phyloP scores from a whole-genome alignment of 2,113 vertebrate species.

The Cathartes aura region DNA sequence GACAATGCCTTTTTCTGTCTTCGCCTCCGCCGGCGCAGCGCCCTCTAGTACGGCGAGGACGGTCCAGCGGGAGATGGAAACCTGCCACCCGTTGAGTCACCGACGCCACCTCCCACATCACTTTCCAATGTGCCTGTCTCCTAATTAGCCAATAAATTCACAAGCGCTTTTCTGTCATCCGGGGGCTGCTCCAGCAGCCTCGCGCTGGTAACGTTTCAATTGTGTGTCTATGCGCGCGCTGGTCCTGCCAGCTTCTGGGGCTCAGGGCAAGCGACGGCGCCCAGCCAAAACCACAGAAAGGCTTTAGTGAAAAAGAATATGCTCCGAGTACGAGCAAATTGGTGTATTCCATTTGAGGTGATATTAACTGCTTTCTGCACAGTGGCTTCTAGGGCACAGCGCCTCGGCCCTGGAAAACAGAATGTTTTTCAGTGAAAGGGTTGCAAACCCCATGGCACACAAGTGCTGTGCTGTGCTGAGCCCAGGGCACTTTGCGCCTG shows the following conservation, averaged over 20 bases:
- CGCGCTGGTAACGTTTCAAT: neutral
- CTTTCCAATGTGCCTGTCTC: neutral
- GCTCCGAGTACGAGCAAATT: neutral
- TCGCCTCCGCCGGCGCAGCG: fast-evolving
- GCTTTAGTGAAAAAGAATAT: neutral
- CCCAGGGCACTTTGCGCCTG: neutral
- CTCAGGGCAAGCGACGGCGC: neutral
- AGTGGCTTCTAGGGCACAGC: neutral
- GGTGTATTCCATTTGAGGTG: neutral
- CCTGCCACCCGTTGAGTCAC: constrained; percentile 15
- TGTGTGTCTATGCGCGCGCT: neutral
- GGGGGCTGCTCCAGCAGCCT: neutral
- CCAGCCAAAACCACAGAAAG: constrained; percentile 51
- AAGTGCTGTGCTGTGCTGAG: neutral
- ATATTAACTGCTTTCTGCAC: neutral
- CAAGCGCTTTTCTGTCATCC: neutral
- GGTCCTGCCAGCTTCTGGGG: constrained; percentile 35
- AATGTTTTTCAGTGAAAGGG: neutral
- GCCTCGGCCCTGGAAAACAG: neutral
- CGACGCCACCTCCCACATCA: neutral
- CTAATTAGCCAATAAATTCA: constrained; percentile 45
- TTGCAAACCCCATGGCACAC: neutral
- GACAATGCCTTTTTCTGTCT: constrained; percentile 16
- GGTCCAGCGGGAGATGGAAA: neutral
- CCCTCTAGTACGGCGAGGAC: neutral